Evolutionary conservation across 2,113 vertebrate genomes (phyloP).

Genomic region (Balaeniceps rex): DNA sequence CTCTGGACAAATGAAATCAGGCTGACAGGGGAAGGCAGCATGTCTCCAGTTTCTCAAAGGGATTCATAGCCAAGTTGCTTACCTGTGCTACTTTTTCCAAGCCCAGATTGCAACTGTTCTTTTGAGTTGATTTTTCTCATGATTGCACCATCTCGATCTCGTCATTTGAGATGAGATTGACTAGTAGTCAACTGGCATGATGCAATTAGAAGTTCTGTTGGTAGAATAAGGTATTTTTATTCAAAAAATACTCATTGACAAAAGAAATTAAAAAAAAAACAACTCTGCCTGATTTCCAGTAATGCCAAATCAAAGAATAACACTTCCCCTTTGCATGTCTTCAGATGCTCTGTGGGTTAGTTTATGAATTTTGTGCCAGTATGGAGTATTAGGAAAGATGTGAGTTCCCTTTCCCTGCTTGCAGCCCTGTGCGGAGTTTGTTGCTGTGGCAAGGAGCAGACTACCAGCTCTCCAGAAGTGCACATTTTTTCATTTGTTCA

Average conservation of each 20-base stretch:
- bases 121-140: not conserved
- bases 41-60: not conserved
- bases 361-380: not conserved
- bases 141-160: not conserved
- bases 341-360: not conserved
- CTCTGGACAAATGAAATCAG: not conserved
- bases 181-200: not conserved
- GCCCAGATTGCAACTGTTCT: not conserved
- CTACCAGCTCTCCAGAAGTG: not conserved
- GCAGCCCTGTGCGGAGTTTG: not conserved
- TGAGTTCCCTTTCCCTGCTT: not conserved
- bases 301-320: not conserved
- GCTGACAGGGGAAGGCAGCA: not conserved
- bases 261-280: not conserved
- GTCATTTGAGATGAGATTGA: not conserved
- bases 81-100: not conserved
- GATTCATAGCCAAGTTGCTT: not conserved
- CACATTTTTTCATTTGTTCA: not conserved
- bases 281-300: not conserved
- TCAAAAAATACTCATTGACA: not conserved
- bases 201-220: not conserved
- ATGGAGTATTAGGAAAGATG: not conserved
- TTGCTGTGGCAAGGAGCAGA: not conserved
- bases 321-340: not conserved
- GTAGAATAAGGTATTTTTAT: not conserved